These are phyloP conservation scores for Diorhabda sublineata DNA, from an alignment of 1,140 invertebrate species.

Conservation along the genomic window DNA sequence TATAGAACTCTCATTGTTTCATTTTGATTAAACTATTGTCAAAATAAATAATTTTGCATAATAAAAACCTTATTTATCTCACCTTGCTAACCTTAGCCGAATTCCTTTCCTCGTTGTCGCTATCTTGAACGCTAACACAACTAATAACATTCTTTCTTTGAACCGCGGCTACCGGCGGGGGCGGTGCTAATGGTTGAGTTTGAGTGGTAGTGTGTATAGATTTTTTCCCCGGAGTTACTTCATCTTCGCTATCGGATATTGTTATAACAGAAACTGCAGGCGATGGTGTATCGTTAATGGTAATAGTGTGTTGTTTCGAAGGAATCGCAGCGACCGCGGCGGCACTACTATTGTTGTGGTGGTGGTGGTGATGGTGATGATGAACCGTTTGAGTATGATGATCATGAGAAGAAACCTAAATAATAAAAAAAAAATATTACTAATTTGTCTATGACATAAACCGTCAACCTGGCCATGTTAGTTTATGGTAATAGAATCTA, in stretches of 20 bases:
- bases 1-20: no score
- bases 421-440: not conserved
- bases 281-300: constrained; percentile 87
- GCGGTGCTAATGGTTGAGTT: constrained; percentile 11
- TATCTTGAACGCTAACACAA: constrained; percentile 77
- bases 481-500: no score
- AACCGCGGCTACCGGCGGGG: constrained; percentile 17
- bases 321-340: not conserved
- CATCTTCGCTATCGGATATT: constrained; percentile 94
- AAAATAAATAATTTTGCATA: no score
- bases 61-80: no score
- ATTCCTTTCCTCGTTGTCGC: constrained; percentile 68
- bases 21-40: no score
- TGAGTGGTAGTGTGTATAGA: constrained; percentile 34
- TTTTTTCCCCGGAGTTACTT: constrained; percentile 51
- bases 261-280: constrained; percentile 94
- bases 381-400: constrained; percentile 45
- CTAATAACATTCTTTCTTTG: constrained; percentile 69
- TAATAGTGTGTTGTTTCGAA: constrained; percentile 63
- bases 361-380: constrained; percentile 48
- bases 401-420: constrained; percentile 34
- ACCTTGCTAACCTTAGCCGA: constrained; percentile 31
- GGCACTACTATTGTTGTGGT: constrained; percentile 39
- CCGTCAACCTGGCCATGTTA: no score
- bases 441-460: not conserved